Percentiles rank a stretch among this genome's conserved stretches.
phyloP scores from a whole-genome alignment of 2,113 vertebrate species.

The Mus musculus region DNA sequence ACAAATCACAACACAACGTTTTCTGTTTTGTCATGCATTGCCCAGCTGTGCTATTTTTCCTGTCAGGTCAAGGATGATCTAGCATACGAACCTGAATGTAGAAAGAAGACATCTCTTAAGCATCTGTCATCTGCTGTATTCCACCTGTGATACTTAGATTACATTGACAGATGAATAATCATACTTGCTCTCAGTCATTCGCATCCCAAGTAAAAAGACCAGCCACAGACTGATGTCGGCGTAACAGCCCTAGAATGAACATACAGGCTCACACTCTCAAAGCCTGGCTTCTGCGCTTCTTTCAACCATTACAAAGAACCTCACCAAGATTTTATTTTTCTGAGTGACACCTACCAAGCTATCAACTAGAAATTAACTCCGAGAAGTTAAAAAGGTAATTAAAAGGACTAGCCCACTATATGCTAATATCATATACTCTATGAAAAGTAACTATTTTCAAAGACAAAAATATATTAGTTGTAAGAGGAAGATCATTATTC shows the following conservation, averaged over 20 bases:
- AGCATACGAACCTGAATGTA: background rate
- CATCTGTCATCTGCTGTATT: background rate
- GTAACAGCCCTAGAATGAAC: background rate
- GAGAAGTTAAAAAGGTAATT: background rate
- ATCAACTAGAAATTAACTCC: conserved; percentile 10
- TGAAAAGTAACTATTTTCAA: background rate
- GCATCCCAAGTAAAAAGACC: background rate
- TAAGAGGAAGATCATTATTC: background rate
- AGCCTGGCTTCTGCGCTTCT: background rate
- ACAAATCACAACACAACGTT: background rate
- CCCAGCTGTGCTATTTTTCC: background rate
- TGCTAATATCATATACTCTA: background rate
- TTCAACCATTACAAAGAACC: background rate
- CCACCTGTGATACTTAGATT: background rate
- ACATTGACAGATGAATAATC: background rate
- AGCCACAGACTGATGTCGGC: background rate
- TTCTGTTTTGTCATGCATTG: background rate
- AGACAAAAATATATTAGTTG: background rate
- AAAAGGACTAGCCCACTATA: background rate
- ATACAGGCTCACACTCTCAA: background rate
- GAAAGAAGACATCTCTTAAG: background rate
- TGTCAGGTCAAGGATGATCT: background rate
- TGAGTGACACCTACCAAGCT: background rate
- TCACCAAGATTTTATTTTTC: background rate
- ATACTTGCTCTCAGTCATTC: background rate